phyloP scores from a whole-genome alignment of 2,113 vertebrate genomes.

The Tragelaphus buxtoni region DNA sequence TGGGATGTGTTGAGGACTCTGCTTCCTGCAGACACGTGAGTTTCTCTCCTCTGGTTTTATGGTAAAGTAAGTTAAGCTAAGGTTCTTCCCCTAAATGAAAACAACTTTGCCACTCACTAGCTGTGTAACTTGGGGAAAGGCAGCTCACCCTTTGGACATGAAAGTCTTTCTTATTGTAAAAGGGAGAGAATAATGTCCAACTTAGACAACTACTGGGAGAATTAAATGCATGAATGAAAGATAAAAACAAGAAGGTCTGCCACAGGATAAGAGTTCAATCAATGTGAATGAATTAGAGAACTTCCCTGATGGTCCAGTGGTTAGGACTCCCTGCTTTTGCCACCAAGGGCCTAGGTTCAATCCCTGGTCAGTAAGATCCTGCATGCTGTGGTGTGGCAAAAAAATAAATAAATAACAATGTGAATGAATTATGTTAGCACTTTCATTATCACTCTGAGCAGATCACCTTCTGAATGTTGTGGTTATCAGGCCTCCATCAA shows the following conservation, averaged over 20 bases:
- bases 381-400: neutral
- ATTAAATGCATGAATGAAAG: neutral
- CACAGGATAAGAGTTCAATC: neutral
- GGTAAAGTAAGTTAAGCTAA: neutral
- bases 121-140: neutral
- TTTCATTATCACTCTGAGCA: neutral
- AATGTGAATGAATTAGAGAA: neutral
- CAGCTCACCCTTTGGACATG: neutral
- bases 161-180: neutral
- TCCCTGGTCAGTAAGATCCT: neutral
- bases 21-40: neutral
- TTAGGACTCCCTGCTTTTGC: neutral
- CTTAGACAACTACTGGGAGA: neutral
- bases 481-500: neutral
- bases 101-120: neutral
- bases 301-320: neutral
- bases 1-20: neutral
- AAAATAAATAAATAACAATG: neutral
- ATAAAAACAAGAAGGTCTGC: neutral
- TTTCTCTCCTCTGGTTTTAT: neutral
- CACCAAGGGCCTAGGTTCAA: neutral
- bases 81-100: neutral
- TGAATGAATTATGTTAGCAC: neutral
- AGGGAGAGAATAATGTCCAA: neutral
- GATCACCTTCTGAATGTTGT: neutral